phyloP scores from a whole-genome alignment of 2,113 vertebrate species.

The Platysternon megacephalum region DNA sequence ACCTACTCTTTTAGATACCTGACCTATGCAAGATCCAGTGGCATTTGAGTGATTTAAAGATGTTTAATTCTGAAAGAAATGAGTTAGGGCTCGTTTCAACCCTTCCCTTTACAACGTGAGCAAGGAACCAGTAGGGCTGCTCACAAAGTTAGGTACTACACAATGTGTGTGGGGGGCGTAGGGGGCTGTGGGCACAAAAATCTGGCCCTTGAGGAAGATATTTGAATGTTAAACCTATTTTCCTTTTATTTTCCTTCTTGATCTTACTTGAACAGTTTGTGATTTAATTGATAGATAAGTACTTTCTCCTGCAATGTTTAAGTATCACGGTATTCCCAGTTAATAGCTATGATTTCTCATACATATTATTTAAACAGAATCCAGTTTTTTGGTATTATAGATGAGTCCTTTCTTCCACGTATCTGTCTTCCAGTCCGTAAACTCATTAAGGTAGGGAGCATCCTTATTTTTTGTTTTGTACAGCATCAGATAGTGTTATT shows the following conservation, averaged over 20 bases:
- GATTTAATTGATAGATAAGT: background rate
- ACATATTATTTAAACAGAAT: background rate
- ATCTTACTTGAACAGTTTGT: background rate
- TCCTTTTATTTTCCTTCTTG: background rate
- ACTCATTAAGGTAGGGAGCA: background rate
- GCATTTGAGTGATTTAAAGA: background rate
- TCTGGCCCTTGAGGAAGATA: background rate
- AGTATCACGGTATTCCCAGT: background rate
- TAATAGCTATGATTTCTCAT: background rate
- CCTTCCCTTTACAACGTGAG: background rate
- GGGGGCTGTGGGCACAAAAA: background rate
- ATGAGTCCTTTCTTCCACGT: rapidly evolving
- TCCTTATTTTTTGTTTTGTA: background rate
- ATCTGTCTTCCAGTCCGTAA: background rate
- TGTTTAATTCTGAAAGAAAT: background rate
- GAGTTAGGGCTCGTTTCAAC: background rate
- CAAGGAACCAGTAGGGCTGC: background rate
- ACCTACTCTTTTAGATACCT: background rate
- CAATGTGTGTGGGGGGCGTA: rapidly evolving
- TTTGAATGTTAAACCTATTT: background rate
- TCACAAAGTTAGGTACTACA: background rate
- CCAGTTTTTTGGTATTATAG: background rate
- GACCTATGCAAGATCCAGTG: background rate
- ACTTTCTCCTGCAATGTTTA: background rate
- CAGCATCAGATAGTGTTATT: background rate